Evolutionary conservation across 2,797 vertebrate species (phyloP).

Genomic region (Onychomys leucogaster): DNA sequence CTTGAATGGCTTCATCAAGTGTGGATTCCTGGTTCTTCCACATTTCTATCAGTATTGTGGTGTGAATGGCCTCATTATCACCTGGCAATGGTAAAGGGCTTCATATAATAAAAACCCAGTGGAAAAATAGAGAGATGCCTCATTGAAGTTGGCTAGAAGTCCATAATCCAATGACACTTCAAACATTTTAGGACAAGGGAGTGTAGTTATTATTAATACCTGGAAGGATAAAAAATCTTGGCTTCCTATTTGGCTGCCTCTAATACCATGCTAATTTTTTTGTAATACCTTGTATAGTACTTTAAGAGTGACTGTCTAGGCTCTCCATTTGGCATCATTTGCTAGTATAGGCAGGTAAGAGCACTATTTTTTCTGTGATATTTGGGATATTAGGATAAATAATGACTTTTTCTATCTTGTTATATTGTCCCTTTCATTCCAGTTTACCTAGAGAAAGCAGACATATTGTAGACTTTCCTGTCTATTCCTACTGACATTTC

Average conservation of each 20-base stretch:
- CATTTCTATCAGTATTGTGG: background rate
- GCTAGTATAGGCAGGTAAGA: background rate
- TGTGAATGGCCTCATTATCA: background rate
- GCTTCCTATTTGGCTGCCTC: constrained; percentile 5
- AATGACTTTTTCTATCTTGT: background rate
- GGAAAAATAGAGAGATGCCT: background rate
- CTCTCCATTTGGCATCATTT: background rate
- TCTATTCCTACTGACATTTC: background rate
- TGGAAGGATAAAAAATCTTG: background rate
- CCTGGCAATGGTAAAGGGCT: background rate
- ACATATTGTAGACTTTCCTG: background rate
- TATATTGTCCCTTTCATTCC: background rate
- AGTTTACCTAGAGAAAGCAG: background rate
- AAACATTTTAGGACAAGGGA: background rate
- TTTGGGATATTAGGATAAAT: background rate
- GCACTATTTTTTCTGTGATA: background rate
- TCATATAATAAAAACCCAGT: background rate
- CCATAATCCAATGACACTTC: background rate
- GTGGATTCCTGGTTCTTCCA: background rate
- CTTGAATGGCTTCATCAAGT: background rate
- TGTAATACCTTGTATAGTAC: background rate
- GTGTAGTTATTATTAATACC: background rate
- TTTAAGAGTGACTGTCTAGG: background rate
- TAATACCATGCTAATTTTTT: background rate
- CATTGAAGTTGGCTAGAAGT: background rate